These are phyloP conservation scores for Lissonota sp. DNA, from an alignment of 2,888 invertebrate species.

Conservation along the genomic window DNA sequence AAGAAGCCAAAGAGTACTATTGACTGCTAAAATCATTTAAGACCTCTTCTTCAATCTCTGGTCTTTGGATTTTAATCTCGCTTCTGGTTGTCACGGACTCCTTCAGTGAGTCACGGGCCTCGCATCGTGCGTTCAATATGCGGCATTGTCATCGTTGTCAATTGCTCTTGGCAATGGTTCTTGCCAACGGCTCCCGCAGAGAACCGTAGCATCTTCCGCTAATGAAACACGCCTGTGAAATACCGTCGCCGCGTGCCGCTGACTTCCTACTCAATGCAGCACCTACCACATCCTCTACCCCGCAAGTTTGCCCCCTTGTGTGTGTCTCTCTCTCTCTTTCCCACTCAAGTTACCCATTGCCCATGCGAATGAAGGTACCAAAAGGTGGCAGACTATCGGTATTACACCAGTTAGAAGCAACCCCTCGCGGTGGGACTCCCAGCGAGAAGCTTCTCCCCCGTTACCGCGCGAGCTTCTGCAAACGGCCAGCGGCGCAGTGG, in stretches of 20 bases:
- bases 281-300: too few species aligned
- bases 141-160: too few species aligned
- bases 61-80: conserved; percentile 81
- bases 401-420: conserved; percentile 49
- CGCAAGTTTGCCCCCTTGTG: neutral
- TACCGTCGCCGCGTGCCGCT: conserved; percentile 82
- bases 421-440: conserved; percentile 46
- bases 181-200: conserved; percentile 70
- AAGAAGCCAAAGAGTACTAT: conserved; percentile 8
- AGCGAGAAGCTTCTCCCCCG: conserved; percentile 16
- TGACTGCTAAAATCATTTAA: conserved; percentile 47
- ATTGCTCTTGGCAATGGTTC: too few species aligned
- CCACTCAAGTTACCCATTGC: conserved; percentile 32
- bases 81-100: conserved; percentile 67
- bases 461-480: conserved; percentile 12
- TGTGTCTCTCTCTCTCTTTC: conserved; percentile 37
- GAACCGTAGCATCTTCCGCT: conserved; percentile 81
- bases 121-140: conserved; percentile 39
- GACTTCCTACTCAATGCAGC: conserved; percentile 70
- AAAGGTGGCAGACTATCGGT: conserved; percentile 25
- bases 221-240: conserved; percentile 83
- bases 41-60: conserved; percentile 69
- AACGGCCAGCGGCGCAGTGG: conserved; percentile 11
- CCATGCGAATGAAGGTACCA: conserved; percentile 29
- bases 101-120: conserved; percentile 72